Evolutionary conservation across 2,888 invertebrate genomes (phyloP).

Genomic region (Acrobasis repandana): DNA sequence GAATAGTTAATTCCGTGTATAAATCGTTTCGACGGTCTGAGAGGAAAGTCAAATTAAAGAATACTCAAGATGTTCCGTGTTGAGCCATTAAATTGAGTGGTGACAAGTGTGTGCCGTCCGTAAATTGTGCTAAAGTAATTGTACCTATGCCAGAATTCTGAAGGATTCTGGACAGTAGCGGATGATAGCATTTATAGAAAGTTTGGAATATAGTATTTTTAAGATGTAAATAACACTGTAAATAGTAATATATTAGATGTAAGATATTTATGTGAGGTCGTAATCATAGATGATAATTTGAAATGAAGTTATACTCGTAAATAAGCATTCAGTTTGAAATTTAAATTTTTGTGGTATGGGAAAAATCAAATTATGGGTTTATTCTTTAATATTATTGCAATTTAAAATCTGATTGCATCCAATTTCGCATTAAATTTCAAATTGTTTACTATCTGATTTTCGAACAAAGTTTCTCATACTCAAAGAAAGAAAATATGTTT

Average conservation of each 20-base stretch:
- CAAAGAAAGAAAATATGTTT: not conserved
- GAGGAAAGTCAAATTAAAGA: slow-evolving; percentile 27
- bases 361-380: not conserved
- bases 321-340: slow-evolving; percentile 6
- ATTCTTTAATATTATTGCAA: not conserved
- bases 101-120: slow-evolving; percentile 46
- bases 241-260: slow-evolving; percentile 17
- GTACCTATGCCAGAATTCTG: slow-evolving; percentile 9
- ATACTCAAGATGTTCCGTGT: slow-evolving; percentile 25
- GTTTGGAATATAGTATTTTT: slow-evolving; percentile 1
- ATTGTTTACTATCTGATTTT: too few species aligned
- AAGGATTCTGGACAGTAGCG: slow-evolving; percentile 18
- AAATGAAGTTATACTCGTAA: slow-evolving; percentile 15
- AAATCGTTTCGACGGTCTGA: slow-evolving; percentile 27
- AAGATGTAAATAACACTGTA: slow-evolving; percentile 19
- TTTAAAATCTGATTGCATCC: too few species aligned
- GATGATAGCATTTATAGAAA: slow-evolving; percentile 14
- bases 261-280: slow-evolving; percentile 14
- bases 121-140: slow-evolving; percentile 38
- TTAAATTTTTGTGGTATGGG: not conserved
- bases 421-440: too few species aligned
- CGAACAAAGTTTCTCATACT: too few species aligned
- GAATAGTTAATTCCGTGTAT: slow-evolving; percentile 41
- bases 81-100: not conserved
- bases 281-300: not conserved